A percentile compares a stretch with the other conserved stretches of the same genome.
Conservation (phyloP, 2,797 vertebrate species). For the Eremophila alpestris region DNA sequence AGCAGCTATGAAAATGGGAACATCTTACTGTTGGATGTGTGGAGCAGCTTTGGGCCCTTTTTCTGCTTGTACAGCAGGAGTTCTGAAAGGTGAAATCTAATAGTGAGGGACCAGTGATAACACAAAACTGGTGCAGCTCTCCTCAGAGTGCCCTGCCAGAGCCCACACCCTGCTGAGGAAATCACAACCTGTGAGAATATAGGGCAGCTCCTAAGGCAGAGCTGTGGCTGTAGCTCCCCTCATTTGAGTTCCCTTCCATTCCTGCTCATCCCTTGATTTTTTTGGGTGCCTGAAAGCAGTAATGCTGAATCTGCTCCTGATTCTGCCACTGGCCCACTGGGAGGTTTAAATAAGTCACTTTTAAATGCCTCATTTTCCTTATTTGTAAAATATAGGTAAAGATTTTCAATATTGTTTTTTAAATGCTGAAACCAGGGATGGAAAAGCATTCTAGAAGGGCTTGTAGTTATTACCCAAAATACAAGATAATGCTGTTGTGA, state of each 20-base stretch:
- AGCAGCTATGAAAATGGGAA: not conserved
- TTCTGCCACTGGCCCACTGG: not conserved
- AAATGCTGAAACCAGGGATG: not conserved
- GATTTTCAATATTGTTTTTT: not conserved
- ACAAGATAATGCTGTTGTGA: not conserved
- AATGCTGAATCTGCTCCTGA: not conserved
- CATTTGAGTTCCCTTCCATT: not conserved
- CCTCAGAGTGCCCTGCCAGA: not conserved
- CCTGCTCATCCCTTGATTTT: not conserved
- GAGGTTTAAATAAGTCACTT: not conserved
- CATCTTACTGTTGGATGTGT: not conserved
- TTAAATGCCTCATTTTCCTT: not conserved
- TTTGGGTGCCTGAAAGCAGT: not conserved
- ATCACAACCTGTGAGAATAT: not conserved
- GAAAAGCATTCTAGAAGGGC: not conserved
- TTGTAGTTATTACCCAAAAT: not conserved
- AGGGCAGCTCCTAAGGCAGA: not conserved
- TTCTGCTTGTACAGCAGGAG: not conserved
- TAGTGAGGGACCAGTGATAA: not conserved
- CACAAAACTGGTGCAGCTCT: not conserved
- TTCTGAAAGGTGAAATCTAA: not conserved
- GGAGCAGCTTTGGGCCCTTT: not conserved
- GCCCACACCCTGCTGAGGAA: not conserved
- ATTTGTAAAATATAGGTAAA: not conserved
- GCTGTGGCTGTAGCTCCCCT: not conserved